Evolutionary conservation across 30 jellyfish, hydroid and myxozoan genomes (phyloP), one percentile per base, ranked within the genome.

Genomic region (Haliclystus octoradiatus): DNA sequence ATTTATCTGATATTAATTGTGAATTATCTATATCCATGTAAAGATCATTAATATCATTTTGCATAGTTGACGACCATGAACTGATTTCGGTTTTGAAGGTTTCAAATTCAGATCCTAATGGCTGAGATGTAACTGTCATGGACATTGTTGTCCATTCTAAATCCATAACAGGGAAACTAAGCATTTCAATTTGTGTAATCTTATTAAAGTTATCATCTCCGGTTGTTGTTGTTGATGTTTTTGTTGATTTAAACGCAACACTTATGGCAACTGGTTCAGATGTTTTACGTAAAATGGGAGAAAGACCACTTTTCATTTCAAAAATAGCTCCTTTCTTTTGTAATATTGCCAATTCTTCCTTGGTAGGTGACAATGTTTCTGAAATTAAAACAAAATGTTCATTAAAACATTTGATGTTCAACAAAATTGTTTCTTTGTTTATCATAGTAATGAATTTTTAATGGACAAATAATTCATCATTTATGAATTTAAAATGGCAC

Each of bases 221-320:
- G 29, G 26, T 2, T 26, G 52, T 34, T 0, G 71, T 66, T 0
- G 81, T n/a, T 28, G 94, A 26, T 28, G 92, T 34, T 24, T 68
- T 78, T 3, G 87, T 67, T 46, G 79, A 73, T 28, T 78, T 75
- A 49, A 75, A 68, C 34, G 50, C 81, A 26, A 88, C 49, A 24
- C 34, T 68, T 12, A 51, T 22, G 34, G 25, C 26, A 23, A 80
- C 40, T 28, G 52, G 65, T 2, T 81, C 76, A 13, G 83, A 50
- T 7, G 78, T 53, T 47, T 81, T 81, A 14, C 29, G 31, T 0
- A 88, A 33, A 1, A 81, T 50, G 2, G 97, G 89, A 32, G 80
- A 28, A 35, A 88, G 65, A 33, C 97, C 97, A 33, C 94, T 49
- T 60, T 80, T 88, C 79, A 88, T 57, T 68, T 65, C 65, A 81